Base-by-base conservation (phyloP, 1,140 invertebrate species). In the Centruroides vittatus region DNA sequence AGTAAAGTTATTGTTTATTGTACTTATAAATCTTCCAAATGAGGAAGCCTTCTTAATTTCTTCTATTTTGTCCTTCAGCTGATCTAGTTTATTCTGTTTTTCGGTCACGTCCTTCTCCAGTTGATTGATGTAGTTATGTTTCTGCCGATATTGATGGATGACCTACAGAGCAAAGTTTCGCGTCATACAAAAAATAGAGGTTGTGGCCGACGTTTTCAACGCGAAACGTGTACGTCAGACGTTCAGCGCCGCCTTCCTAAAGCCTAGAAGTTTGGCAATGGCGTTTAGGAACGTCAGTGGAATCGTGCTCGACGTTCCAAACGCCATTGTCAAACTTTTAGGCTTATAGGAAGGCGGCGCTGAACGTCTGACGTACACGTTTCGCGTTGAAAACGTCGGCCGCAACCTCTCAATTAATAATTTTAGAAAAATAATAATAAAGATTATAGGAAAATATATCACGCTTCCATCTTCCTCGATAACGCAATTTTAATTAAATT, bases 1-100 rank as follows among this genome's bases (percentile, higher is more conserved):
- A 34, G 79, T 76, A 70, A 91, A 93, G 63, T 85, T 85, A 1
- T 71, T 61, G 69, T 86, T 85, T 59, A 94, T 88, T 48, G 78
- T 74, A 0, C 73, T 68, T 0, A 91, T 75, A 92, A 70, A 1
- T 75, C 57, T 59, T 79, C 69, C 1, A 93, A 70, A 10, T 81
- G 76, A 1, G 74, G 74, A 41, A 87, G 69, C 89, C 89, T 74
- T 65, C 61, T 80, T 74, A 3, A 76, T 69, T 50, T 61, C 60
- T 55, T 72, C 69, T 58, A 84, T 76, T 47, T 75, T 70, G 8
- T 70, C 72, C 68, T 77, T 75, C 41, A 84, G 72, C 8, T 66
- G 62, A 1, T 76, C 73, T 60, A 84, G 78, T 52, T 80, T 73
- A 1, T 67, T 55, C 58, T 78, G 72, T 23, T 74, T 67, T 3